phyloP scores from a whole-genome alignment of 1,140 invertebrate genomes.

The Drosophila ohnishii region DNA sequence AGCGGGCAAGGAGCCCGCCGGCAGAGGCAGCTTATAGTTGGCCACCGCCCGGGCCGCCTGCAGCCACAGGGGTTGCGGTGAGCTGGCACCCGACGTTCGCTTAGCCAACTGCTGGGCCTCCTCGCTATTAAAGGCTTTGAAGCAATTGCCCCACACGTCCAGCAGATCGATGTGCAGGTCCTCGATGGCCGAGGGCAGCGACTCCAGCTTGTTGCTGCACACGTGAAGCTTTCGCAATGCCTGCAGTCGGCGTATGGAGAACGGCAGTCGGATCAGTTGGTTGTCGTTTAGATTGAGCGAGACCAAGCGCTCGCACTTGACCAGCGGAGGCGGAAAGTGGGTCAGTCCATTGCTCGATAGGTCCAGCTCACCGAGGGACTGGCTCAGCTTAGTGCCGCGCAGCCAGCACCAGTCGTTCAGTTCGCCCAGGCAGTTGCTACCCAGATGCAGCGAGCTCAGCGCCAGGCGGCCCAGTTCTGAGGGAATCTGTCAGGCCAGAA shows the following conservation, averaged over 20 bases:
- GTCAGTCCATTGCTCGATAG: conserved; percentile 68
- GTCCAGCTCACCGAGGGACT: conserved; percentile 66
- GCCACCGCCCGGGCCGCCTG: conserved; percentile 57
- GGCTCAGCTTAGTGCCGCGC: conserved; percentile 83
- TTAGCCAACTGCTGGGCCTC: conserved; percentile 22
- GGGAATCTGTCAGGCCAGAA: conserved; percentile 84
- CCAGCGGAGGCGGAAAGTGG: conserved; percentile 68
- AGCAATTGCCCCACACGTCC: conserved; percentile 79
- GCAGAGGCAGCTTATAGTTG: conserved; percentile 55
- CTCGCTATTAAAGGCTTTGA: conserved; percentile 56
- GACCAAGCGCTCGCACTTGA: conserved; percentile 84
- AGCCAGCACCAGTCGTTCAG: conserved; percentile 87
- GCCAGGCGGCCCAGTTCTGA: conserved; percentile 87
- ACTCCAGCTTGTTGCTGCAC: conserved; percentile 84
- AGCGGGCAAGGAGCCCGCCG: conserved; percentile 54
- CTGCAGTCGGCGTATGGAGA: conserved; percentile 86
- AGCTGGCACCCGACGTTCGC: conserved; percentile 1
- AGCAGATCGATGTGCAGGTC: conserved; percentile 65
- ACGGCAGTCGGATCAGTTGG: conserved; percentile 85
- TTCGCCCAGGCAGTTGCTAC: conserved; percentile 88
- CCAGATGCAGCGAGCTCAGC: conserved; percentile 88
- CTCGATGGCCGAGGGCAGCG: conserved; percentile 82
- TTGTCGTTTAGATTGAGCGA: conserved; percentile 87
- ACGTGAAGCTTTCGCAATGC: conserved; percentile 83
- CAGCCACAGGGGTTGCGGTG: conserved; percentile 61